phyloP scores from a whole-genome alignment of 2,113 vertebrate species.

The Heliornis fulica region DNA sequence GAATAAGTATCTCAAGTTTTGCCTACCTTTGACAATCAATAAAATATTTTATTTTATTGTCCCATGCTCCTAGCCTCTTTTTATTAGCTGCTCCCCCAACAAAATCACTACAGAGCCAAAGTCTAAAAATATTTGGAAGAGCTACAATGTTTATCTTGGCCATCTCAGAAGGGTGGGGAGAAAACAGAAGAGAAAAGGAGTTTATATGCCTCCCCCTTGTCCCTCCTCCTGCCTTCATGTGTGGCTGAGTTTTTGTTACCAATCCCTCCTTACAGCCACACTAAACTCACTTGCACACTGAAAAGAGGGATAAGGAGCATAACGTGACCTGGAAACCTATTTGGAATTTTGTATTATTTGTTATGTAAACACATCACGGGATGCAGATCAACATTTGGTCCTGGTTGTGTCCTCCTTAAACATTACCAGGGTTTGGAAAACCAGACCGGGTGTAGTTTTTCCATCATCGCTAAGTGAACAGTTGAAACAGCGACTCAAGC shows the following conservation, averaged over 20 bases:
- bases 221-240: neutral
- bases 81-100: neutral
- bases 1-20: neutral
- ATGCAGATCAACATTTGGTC: conserved; percentile 22
- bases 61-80: neutral
- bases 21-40: neutral
- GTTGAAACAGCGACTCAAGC: neutral
- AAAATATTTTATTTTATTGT: neutral
- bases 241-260: neutral
- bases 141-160: neutral
- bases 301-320: neutral
- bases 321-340: neutral
- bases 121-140: neutral
- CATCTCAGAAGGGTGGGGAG: neutral
- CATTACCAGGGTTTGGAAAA: conserved; percentile 20
- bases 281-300: neutral
- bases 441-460: conserved; percentile 27
- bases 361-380: neutral
- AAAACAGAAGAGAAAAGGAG: neutral
- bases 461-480: neutral
- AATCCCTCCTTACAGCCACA: neutral
- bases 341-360: neutral
- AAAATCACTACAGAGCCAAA: neutral
- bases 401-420: neutral
- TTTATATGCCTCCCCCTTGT: neutral